Evolutionary conservation across 2,888 invertebrate genomes (phyloP).

Genomic region (Copidosoma aretas): DNA sequence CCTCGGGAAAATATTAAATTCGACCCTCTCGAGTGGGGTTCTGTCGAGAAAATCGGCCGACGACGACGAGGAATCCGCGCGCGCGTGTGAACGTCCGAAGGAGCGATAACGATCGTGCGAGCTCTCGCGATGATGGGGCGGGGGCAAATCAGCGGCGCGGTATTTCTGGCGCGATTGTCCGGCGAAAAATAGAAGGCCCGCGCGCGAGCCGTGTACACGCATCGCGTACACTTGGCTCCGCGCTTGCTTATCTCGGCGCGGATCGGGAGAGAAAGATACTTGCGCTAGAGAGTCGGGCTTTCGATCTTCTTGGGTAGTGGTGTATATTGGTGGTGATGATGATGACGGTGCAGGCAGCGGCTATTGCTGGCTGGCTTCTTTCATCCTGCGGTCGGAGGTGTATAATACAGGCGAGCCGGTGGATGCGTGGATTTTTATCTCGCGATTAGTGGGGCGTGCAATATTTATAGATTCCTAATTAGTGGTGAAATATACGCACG

Average conservation of each 20-base stretch:
- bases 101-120: conserved; percentile 25
- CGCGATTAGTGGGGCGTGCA: neutral
- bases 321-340: neutral
- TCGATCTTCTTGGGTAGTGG: neutral
- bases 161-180: conserved; percentile 62
- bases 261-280: neutral
- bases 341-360: neutral
- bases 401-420: neutral
- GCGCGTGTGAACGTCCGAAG: conserved; percentile 11
- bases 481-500: neutral
- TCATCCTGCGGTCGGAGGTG: neutral
- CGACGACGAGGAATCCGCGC: neutral
- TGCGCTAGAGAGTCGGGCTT: neutral
- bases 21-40: too few species aligned
- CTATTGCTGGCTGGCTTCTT: neutral
- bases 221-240: neutral
- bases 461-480: neutral
- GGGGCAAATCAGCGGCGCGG: conserved; percentile 40
- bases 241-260: neutral
- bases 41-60: neutral
- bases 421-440: neutral
- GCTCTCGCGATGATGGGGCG: conserved; percentile 1
- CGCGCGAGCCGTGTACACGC: conserved; percentile 45
- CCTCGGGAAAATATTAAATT: too few species aligned
- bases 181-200: conserved; percentile 58